Evolutionary conservation across 1,140 invertebrate species (phyloP).

Genomic region (Battus philenor): DNA sequence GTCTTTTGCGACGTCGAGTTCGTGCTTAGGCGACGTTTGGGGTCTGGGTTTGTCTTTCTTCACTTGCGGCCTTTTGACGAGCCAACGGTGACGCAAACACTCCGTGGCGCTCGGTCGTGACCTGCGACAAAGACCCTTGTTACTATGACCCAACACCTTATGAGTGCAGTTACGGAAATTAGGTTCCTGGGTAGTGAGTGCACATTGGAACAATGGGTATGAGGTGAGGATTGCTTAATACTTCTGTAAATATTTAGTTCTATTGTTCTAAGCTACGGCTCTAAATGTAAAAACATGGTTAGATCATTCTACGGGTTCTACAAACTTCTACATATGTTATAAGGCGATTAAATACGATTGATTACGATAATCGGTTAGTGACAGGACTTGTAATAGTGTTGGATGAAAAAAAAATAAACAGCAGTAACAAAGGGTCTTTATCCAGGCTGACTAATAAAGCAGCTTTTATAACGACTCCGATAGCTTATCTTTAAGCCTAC

Average conservation of each 20-base stretch:
- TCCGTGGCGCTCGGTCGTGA: constrained; percentile 83
- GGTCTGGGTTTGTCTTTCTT: constrained; percentile 46
- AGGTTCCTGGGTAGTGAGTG: constrained; percentile 19
- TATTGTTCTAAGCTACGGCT: constrained; percentile 5
- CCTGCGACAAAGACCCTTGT: constrained; percentile 79
- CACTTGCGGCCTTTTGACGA: constrained; percentile 73
- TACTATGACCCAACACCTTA: constrained; percentile 65
- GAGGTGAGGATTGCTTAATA: constrained; percentile 5
- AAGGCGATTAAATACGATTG: too few species aligned
- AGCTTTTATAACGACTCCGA: constrained; percentile 30
- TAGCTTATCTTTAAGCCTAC: constrained; percentile 3
- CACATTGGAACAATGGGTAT: background rate
- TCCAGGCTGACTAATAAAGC: constrained; percentile 52
- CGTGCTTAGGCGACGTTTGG: constrained; percentile 67
- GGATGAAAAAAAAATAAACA: constrained; percentile 34
- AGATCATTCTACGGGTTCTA: constrained; percentile 8
- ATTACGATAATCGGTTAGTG: constrained; percentile 34
- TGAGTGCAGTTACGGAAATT: constrained; percentile 29
- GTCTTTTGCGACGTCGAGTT: constrained; percentile 89
- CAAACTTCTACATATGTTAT: constrained; percentile 13
- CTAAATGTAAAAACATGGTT: constrained; percentile 1
- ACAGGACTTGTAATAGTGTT: constrained; percentile 38
- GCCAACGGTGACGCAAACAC: constrained; percentile 86
- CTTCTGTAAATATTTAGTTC: constrained; percentile 8
- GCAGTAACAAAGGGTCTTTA: constrained; percentile 68